phyloP scores from a whole-genome alignment of 1,140 invertebrate genomes.

The Diuraphis noxia region DNA sequence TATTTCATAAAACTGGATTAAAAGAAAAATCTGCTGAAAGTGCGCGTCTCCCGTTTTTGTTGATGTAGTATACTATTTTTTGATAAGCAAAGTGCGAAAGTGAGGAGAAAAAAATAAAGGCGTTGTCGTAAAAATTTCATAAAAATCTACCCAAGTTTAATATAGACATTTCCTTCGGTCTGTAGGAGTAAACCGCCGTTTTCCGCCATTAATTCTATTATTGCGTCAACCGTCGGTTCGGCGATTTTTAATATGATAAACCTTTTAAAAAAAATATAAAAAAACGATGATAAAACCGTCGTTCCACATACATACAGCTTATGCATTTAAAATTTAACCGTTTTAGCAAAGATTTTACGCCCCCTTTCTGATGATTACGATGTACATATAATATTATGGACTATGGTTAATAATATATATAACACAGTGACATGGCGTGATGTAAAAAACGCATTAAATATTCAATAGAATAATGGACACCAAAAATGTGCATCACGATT shows the following conservation, averaged over 20 bases:
- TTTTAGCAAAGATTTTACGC: constrained; percentile 31
- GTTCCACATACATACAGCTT: neutral
- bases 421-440: neutral
- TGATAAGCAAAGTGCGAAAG: neutral
- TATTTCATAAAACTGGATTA: constrained; percentile 21
- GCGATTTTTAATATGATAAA: constrained; percentile 51
- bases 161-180: constrained; percentile 34
- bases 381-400: neutral
- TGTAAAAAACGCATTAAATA: neutral
- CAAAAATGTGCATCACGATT: neutral
- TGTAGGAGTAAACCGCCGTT: constrained; percentile 25
- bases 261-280: constrained; percentile 44
- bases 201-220: constrained; percentile 50
- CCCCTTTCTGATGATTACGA: neutral
- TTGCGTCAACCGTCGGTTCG: neutral
- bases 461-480: neutral
- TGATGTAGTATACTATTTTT: neutral
- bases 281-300: constrained; percentile 36
- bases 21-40: neutral
- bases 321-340: constrained; percentile 20
- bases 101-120: neutral
- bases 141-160: constrained; percentile 32
- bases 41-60: neutral
- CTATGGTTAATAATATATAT: neutral
- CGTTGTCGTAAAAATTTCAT: constrained; percentile 48